Base-by-base conservation (phyloP, 1,140 invertebrate genomes). In the Phymastichus coffea region DNA sequence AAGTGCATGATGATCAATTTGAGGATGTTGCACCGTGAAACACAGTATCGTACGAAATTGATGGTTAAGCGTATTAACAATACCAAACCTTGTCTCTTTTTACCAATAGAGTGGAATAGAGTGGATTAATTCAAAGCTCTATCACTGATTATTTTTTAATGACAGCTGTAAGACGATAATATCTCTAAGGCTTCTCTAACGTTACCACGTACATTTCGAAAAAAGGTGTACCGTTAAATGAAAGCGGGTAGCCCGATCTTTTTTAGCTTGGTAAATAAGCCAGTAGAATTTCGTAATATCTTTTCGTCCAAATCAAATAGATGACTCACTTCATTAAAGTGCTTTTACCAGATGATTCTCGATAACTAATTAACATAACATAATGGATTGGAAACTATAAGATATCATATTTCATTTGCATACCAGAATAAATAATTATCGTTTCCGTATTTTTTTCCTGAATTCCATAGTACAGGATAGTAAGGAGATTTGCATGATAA, bases 101-200 rank as follows among this genome's bases (percentile, higher is more conserved):
- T 38, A 38, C 38, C 38, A 6, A 25, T 25, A 33, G 38, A 51
- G 22, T 17, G 20, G 25, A 37, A 22, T 51, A 20, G 22, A 8
- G 22, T 23, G 19, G n/a, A n/a, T 52, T n/a, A n/a, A n/a, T n/a
- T n/a, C n/a, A n/a, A n/a, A n/a, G n/a, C n/a, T n/a, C n/a, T n/a
- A n/a, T n/a, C n/a, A n/a, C n/a, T 53, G 25, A 41, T 53, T 43
- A 26, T 53, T 43, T 43, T 19, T 43, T 53, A 53, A 53, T 17
- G 51, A 43, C 38, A n/a, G 10, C 38, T 26, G 38, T 54, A 41
- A 37, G 14, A 38, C 17, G 26, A 30, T 51, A 7, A n/a, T n/a
- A n/a, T n/a, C n/a, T n/a, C n/a, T n/a, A n/a, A n/a, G n/a, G n/a
- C n/a, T n/a, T n/a, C n/a, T n/a, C n/a, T n/a, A n/a, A n/a, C n/a